Conservation (phyloP, 2,113 vertebrate species). For the Morphnarchus princeps region DNA sequence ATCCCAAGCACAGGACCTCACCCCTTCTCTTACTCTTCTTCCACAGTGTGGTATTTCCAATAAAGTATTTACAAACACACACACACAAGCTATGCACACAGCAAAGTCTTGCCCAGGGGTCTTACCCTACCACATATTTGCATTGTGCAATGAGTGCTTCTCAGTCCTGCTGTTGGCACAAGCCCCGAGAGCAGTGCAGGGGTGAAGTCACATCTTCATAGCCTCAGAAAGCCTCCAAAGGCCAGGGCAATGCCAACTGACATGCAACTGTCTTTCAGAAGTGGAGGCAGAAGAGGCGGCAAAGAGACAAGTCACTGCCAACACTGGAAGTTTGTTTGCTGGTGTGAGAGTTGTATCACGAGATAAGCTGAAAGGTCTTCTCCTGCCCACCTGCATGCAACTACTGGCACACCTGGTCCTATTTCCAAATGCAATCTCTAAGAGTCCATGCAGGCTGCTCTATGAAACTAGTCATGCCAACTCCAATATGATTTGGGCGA, state of each 20-base stretch:
- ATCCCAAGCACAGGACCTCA: neutral
- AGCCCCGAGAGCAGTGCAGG: neutral
- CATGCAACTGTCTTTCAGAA: neutral
- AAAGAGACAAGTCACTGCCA: neutral
- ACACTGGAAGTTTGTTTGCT: neutral
- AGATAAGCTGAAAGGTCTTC: neutral
- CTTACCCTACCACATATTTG: neutral
- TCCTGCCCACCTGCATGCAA: neutral
- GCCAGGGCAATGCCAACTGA: neutral
- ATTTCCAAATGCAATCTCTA: neutral
- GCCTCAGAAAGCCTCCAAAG: neutral
- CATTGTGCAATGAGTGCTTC: rapidly evolving
- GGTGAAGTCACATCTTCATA: neutral
- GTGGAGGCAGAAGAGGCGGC: neutral
- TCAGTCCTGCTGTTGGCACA: neutral
- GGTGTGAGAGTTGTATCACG: neutral
- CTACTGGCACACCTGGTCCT: neutral
- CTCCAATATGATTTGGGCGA: neutral
- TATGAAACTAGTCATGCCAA: neutral
- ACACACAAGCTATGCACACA: neutral
- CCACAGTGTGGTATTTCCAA: neutral
- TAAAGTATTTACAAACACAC: neutral
- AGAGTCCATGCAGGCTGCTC: neutral
- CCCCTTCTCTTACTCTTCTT: neutral
- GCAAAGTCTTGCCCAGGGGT: neutral